Conservation (phyloP, 1,140 invertebrate genomes). For the Phymorhynchus buccinoides region DNA sequence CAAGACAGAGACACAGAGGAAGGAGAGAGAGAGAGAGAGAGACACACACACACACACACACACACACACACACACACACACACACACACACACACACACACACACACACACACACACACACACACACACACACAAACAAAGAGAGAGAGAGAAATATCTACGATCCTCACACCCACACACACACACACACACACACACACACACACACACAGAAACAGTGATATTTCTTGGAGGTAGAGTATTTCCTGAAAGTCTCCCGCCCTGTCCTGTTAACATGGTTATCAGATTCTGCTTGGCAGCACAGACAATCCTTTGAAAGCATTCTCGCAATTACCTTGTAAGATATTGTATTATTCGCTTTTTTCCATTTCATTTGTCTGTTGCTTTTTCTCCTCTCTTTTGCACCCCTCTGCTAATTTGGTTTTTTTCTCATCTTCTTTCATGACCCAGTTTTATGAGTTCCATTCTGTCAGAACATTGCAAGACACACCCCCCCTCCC, state of each 20-base stretch:
- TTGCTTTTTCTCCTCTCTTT: no score
- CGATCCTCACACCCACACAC: not conserved
- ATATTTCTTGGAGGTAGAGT: not conserved
- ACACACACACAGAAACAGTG: not conserved
- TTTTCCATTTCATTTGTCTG: no score
- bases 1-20: not conserved
- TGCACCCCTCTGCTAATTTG: no score
- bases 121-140: not conserved
- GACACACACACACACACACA: not conserved
- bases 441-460: no score
- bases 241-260: not conserved
- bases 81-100: not conserved
- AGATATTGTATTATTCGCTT: no score
- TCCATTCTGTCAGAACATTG: no score
- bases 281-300: not conserved
- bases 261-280: not conserved
- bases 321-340: no score
- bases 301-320: not conserved
- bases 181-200: not conserved
- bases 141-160: no score
- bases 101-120: not conserved
- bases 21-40: not conserved
- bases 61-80: not conserved
- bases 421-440: no score
- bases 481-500: no score